phyloP scores from a whole-genome alignment of 2,797 vertebrate species.

The Coreius guichenoti region DNA sequence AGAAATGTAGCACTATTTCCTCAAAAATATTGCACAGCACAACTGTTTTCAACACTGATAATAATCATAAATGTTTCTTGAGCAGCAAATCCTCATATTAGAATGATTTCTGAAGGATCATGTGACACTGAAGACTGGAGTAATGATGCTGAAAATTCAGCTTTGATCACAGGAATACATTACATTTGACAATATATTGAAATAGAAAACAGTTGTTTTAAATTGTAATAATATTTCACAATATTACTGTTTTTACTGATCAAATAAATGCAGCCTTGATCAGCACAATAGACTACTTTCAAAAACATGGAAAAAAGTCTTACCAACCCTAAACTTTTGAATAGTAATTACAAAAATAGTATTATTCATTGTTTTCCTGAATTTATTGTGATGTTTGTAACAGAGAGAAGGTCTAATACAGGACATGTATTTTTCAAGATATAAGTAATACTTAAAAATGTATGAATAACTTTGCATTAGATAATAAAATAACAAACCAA shows the following conservation, averaged over 20 bases:
- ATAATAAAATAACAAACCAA: background rate
- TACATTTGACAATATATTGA: too few relatives aligned
- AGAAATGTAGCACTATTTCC: background rate
- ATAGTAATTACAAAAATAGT: background rate
- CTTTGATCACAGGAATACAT: too few relatives aligned
- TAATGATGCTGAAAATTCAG: constrained; percentile 10
- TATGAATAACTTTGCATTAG: background rate
- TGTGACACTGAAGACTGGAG: background rate
- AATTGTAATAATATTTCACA: background rate
- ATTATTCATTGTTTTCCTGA: background rate
- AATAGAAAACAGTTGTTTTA: background rate
- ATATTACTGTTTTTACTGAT: background rate
- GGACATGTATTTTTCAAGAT: background rate
- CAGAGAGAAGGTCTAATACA: background rate
- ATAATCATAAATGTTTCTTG: too few relatives aligned
- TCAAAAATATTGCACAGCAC: too few relatives aligned
- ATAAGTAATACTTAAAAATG: background rate
- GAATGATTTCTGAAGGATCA: background rate
- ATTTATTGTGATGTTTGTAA: background rate
- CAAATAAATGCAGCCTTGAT: background rate
- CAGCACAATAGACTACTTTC: background rate
- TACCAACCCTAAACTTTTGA: background rate
- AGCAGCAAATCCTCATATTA: background rate
- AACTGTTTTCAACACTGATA: too few relatives aligned
- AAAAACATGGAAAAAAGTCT: background rate